Evolutionary conservation across 1,140 invertebrate genomes (phyloP).

Genomic region (Pemphigus obesinymphae): DNA sequence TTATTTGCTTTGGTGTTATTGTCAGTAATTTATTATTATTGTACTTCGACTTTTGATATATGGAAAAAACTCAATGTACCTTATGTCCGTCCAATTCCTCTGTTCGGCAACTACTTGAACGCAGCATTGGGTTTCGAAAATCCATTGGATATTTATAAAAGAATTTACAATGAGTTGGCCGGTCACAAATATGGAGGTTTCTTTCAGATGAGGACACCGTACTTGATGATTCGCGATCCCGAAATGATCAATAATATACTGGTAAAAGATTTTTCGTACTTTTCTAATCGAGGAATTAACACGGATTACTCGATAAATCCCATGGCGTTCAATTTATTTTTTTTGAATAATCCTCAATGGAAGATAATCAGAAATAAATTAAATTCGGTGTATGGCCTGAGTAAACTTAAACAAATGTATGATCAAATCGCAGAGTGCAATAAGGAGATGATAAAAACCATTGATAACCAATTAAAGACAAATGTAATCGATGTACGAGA

Average conservation of each 20-base stretch:
- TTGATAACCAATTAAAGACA: background rate
- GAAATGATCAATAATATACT: slow-evolving; percentile 53
- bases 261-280: slow-evolving; percentile 54
- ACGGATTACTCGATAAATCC: slow-evolving; percentile 49
- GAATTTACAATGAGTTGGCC: slow-evolving; percentile 41
- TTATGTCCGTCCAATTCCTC: slow-evolving; percentile 42
- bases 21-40: too few relatives aligned
- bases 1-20: too few relatives aligned
- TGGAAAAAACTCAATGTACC: slow-evolving; percentile 41
- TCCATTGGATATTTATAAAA: background rate
- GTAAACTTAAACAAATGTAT: slow-evolving; percentile 58
- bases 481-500: background rate
- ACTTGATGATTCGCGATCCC: slow-evolving; percentile 51
- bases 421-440: slow-evolving; percentile 52
- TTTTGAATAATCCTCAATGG: slow-evolving; percentile 54
- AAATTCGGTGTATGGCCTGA: slow-evolving; percentile 57
- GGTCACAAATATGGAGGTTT: slow-evolving; percentile 43
- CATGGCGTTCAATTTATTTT: slow-evolving; percentile 56
- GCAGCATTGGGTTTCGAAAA: slow-evolving; percentile 1
- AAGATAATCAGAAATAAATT: slow-evolving; percentile 54
- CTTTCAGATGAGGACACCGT: slow-evolving; percentile 46
- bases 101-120: slow-evolving; percentile 44
- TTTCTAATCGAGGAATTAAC: slow-evolving; percentile 51
- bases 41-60: background rate
- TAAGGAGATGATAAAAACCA: background rate